Conservation (phyloP, 2,888 invertebrate genomes). For the Chrysolina oricalcia region DNA sequence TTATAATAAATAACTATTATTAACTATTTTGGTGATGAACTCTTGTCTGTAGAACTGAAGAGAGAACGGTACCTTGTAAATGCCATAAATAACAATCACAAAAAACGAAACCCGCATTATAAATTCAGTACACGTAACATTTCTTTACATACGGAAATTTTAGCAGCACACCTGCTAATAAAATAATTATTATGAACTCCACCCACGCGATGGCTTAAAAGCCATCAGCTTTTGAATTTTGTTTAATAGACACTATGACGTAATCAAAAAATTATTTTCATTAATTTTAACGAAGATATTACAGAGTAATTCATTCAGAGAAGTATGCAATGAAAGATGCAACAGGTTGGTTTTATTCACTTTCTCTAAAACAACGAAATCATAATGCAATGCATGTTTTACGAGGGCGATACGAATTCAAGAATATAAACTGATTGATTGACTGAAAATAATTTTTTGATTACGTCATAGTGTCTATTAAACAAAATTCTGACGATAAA, state of each 20-base stretch:
- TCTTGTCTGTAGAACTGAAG: not conserved
- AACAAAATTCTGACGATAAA: too few species aligned
- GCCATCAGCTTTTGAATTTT: constrained; percentile 1
- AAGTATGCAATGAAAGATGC: not conserved
- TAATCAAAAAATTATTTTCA: not conserved
- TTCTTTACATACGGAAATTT: constrained; percentile 13
- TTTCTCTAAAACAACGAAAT: not conserved
- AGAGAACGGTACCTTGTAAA: not conserved
- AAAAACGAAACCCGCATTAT: not conserved
- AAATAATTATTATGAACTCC: constrained; percentile 1
- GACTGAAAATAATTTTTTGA: too few species aligned
- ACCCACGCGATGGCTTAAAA: not conserved
- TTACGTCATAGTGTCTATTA: too few species aligned
- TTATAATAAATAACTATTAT: too few species aligned
- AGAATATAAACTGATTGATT: too few species aligned
- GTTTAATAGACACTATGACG: not conserved
- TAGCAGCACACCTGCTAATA: constrained; percentile 4
- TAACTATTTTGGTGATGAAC: not conserved
- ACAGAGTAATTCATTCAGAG: not conserved
- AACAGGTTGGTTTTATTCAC: not conserved
- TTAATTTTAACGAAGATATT: not conserved
- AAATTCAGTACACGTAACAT: constrained; percentile 12
- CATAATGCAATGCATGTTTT: not conserved
- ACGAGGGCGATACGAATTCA: not conserved
- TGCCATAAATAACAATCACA: not conserved